These are phyloP conservation scores for Philaenus spumarius DNA, from an alignment of 1,140 invertebrate species.

Conservation along the genomic window DNA sequence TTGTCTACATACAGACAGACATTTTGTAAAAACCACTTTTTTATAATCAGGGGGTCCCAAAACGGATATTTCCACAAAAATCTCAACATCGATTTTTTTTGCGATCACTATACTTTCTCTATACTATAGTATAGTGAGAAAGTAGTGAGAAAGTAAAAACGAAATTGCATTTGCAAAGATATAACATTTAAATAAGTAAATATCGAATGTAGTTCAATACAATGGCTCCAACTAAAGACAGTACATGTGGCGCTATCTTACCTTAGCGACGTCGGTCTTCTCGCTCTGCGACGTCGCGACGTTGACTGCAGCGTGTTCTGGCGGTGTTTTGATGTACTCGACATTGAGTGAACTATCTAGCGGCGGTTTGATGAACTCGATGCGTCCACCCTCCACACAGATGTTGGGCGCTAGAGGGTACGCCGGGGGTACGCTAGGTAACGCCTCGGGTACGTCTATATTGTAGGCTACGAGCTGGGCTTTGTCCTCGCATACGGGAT, in stretches of 20 bases:
- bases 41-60: no score
- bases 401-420: slow-evolving; percentile 65
- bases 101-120: no score
- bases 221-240: no score
- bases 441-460: slow-evolving; percentile 16
- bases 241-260: slow-evolving; percentile 29
- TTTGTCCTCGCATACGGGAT: slow-evolving; percentile 54
- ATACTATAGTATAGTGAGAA: no score
- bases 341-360: slow-evolving; percentile 46
- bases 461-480: slow-evolving; percentile 45
- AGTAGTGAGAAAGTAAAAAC: no score
- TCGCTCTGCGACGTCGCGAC: slow-evolving; percentile 41
- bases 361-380: slow-evolving; percentile 63
- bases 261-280: slow-evolving; percentile 50
- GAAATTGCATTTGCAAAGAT: no score
- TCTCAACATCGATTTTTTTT: no score
- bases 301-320: slow-evolving; percentile 37
- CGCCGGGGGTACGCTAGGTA: slow-evolving; percentile 38
- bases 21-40: no score
- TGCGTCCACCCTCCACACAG: slow-evolving; percentile 65
- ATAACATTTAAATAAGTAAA: no score
- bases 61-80: no score
- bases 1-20: no score
- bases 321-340: slow-evolving; percentile 19
- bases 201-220: no score